A percentile compares a stretch with the other conserved stretches of the same genome.
These are phyloP conservation scores for Epizoanthus scotinus DNA, from an alignment of 92 coral and sea anemone species.

Conservation along the genomic window DNA sequence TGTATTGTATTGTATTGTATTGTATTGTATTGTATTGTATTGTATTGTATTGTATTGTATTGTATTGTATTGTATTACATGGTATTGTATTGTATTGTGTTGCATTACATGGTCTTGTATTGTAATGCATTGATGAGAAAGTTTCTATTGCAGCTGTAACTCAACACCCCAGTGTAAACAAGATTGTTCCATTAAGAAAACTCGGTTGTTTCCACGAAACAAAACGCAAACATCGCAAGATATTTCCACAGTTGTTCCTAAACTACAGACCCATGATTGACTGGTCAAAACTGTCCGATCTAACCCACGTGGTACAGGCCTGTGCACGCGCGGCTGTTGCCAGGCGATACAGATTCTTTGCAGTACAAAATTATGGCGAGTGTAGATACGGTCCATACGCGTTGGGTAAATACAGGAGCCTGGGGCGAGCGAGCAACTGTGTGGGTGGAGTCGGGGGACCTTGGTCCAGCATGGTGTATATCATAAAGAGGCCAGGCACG, in stretches of 20 bases:
- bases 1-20: too few species aligned
- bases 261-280: conserved; percentile 59
- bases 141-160: background rate
- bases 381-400: conserved; percentile 71
- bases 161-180: background rate
- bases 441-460: conserved; percentile 69
- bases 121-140: too few species aligned
- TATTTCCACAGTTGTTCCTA: conserved; percentile 55
- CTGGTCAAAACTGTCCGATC: conserved; percentile 60
- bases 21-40: too few species aligned
- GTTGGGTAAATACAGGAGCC: conserved; percentile 51
- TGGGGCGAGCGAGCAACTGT: conserved; percentile 56
- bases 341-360: conserved; percentile 60
- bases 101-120: too few species aligned
- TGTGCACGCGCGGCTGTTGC: conserved; percentile 66
- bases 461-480: conserved; percentile 59
- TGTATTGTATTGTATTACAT: too few species aligned
- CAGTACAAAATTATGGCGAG: conserved; percentile 64
- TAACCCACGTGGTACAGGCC: conserved; percentile 71
- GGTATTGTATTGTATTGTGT: too few species aligned
- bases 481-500: conserved; percentile 48
- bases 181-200: conserved; percentile 33
- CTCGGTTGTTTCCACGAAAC: conserved; percentile 65
- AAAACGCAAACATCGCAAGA: conserved; percentile 1
- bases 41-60: too few species aligned